phyloP scores from a whole-genome alignment of 2,888 invertebrate genomes.

The Phragmatobia fuliginosa region DNA sequence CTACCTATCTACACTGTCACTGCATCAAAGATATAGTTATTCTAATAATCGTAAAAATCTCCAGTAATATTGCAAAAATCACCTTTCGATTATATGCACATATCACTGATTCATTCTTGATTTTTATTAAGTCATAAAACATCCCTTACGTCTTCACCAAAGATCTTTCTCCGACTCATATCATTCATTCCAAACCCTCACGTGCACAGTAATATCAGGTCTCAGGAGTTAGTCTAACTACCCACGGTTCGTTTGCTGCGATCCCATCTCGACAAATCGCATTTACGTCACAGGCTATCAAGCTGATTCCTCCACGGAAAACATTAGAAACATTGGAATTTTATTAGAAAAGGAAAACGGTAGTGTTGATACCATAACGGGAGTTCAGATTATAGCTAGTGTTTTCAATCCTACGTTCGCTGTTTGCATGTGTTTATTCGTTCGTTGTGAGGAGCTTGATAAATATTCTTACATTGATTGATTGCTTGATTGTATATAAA shows the following conservation, averaged over 20 bases:
- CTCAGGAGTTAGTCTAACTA: conserved; percentile 33
- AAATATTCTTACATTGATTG: not conserved
- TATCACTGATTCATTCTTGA: not conserved
- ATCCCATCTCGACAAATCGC: conserved; percentile 59
- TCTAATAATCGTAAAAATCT: too few species aligned
- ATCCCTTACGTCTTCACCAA: not conserved
- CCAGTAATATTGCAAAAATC: too few species aligned
- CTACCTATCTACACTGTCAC: too few species aligned
- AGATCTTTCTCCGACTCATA: conserved; percentile 6
- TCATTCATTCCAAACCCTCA: conserved; percentile 19
- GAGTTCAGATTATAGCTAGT: conserved; percentile 12
- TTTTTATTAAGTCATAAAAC: not conserved
- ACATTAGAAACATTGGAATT: conserved; percentile 41
- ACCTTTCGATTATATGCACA: not conserved
- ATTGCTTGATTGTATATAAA: too few species aligned
- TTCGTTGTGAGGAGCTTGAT: not conserved
- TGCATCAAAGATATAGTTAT: too few species aligned
- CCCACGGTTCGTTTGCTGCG: conserved; percentile 45
- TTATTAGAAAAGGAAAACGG: conserved; percentile 17
- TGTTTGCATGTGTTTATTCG: not conserved
- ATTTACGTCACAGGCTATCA: conserved; percentile 59
- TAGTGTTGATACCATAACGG: not conserved
- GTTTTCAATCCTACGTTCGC: not conserved
- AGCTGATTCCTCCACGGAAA: conserved; percentile 48
- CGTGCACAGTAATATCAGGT: conserved; percentile 37